A percentile compares a stretch with the other conserved stretches of the same genome.
Evolutionary conservation across 2,888 invertebrate species (phyloP).

Genomic region (Chromoteleia sp.): DNA sequence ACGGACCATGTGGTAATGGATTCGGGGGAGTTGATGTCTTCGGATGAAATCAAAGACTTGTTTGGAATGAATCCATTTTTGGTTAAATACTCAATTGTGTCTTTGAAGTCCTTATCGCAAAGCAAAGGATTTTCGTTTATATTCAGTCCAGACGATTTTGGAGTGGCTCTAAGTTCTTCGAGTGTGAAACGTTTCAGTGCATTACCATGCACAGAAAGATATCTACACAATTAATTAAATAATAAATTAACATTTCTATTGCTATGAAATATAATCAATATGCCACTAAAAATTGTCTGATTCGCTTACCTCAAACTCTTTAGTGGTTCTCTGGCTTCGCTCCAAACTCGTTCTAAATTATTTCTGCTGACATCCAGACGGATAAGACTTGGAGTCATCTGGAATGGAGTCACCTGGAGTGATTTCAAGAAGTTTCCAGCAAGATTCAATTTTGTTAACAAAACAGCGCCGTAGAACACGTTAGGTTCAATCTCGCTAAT

Average conservation of each 20-base stretch:
- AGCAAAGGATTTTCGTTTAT: slow-evolving; percentile 88
- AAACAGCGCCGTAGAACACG: slow-evolving; percentile 89
- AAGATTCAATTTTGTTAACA: slow-evolving; percentile 88
- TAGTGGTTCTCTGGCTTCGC: slow-evolving; percentile 83
- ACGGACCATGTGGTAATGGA: no score
- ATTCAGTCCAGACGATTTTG: slow-evolving; percentile 87
- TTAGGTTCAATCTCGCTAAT: slow-evolving; percentile 87
- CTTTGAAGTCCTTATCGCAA: slow-evolving; percentile 89
- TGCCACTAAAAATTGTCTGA: not conserved
- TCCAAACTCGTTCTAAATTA: slow-evolving; percentile 89
- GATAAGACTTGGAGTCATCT: slow-evolving; percentile 87
- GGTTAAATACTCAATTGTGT: slow-evolving; percentile 88
- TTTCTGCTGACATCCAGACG: slow-evolving; percentile 90
- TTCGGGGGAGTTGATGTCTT: slow-evolving; percentile 73
- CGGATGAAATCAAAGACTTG: slow-evolving; percentile 74
- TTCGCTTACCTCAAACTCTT: slow-evolving; percentile 77
- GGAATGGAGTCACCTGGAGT: slow-evolving; percentile 89
- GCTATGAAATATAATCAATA: no score
- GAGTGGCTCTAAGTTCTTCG: slow-evolving; percentile 87
- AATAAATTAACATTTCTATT: no score
- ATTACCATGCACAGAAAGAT: slow-evolving; percentile 80
- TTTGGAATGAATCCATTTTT: slow-evolving; percentile 87
- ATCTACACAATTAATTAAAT: slow-evolving; percentile 71
- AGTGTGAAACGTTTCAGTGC: slow-evolving; percentile 85
- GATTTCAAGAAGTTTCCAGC: slow-evolving; percentile 90